Conservation (phyloP, 1,140 invertebrate genomes). For the Drosophila pallidifrons region DNA sequence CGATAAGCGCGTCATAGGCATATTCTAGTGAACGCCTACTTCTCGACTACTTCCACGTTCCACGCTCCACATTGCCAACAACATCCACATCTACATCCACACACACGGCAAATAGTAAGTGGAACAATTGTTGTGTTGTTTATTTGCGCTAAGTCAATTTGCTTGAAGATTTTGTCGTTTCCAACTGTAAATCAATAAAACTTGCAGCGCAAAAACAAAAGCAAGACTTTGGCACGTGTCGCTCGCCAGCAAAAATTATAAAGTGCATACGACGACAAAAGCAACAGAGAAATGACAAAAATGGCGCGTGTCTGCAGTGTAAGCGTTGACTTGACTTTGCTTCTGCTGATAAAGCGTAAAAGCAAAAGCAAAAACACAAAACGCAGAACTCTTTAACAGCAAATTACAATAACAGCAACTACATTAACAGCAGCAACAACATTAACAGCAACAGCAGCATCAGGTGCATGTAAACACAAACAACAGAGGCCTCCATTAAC, state of each 20-base stretch:
- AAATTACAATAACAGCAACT: background rate
- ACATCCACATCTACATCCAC: background rate
- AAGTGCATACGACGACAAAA: slow-evolving; percentile 11
- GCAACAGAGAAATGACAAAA: slow-evolving; percentile 29
- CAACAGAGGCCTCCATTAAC: slow-evolving; percentile 1
- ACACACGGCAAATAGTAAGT: slow-evolving; percentile 41
- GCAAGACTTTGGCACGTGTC: slow-evolving; percentile 57
- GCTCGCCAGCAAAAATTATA: slow-evolving; percentile 26
- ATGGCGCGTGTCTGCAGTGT: slow-evolving; percentile 46
- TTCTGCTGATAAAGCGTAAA: slow-evolving; percentile 28
- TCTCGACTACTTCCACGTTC: background rate
- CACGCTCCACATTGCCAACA: slow-evolving; percentile 2
- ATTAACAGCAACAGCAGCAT: slow-evolving; percentile 18
- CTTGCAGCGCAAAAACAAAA: slow-evolving; percentile 23
- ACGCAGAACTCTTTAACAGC: slow-evolving; percentile 3
- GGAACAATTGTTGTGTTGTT: slow-evolving; percentile 44
- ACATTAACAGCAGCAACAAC: background rate
- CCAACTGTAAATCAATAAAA: slow-evolving; percentile 60
- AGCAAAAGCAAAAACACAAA: slow-evolving; percentile 2
- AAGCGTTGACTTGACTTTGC: slow-evolving; percentile 19
- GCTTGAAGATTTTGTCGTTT: slow-evolving; percentile 54
- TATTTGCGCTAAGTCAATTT: slow-evolving; percentile 79
- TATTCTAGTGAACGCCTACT: slow-evolving; percentile 8
- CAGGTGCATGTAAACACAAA: slow-evolving; percentile 45
- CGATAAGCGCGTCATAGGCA: slow-evolving; percentile 30